Conservation (phyloP, 2,888 invertebrate genomes). For the Gastracanthus pulcherrimus region DNA sequence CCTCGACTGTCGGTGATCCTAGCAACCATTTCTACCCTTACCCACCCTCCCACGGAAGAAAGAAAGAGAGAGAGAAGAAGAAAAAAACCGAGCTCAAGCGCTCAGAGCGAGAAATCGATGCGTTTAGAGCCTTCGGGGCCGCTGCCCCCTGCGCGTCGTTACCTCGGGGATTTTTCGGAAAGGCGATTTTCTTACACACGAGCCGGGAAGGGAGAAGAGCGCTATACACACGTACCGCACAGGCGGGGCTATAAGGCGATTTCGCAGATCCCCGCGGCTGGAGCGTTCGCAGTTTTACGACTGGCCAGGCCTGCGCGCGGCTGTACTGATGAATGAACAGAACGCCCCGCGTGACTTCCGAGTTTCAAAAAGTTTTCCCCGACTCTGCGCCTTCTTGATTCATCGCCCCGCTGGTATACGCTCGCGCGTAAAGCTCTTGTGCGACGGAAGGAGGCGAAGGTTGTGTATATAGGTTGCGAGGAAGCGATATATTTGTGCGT, state of each 20-base stretch:
- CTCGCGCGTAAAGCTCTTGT: too few relatives aligned
- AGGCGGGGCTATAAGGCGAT: background rate
- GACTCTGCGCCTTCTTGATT: too few relatives aligned
- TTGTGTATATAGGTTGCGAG: too few relatives aligned
- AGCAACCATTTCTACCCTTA: too few relatives aligned
- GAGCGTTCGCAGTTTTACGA: slow-evolving; percentile 6
- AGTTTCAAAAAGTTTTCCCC: background rate
- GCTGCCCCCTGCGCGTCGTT: too few relatives aligned
- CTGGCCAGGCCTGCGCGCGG: background rate
- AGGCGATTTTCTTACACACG: background rate
- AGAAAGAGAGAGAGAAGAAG: background rate
- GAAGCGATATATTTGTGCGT: too few relatives aligned
- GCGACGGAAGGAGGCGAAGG: too few relatives aligned
- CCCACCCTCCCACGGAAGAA: too few relatives aligned
- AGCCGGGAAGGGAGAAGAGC: background rate
- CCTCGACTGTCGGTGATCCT: too few relatives aligned
- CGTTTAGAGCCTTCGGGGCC: too few relatives aligned
- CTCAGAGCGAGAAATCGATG: background rate
- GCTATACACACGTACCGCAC: too few relatives aligned
- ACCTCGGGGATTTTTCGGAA: background rate
- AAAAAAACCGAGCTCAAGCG: background rate
- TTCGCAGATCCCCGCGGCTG: slow-evolving; percentile 1
- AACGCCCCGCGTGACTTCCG: too few relatives aligned
- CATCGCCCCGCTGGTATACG: background rate
- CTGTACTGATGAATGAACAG: slow-evolving; percentile 34